Percentiles rank a stretch among this genome's conserved stretches.
Conservation (phyloP, 2,888 invertebrate species). For the Ormyrus nitidulus region DNA sequence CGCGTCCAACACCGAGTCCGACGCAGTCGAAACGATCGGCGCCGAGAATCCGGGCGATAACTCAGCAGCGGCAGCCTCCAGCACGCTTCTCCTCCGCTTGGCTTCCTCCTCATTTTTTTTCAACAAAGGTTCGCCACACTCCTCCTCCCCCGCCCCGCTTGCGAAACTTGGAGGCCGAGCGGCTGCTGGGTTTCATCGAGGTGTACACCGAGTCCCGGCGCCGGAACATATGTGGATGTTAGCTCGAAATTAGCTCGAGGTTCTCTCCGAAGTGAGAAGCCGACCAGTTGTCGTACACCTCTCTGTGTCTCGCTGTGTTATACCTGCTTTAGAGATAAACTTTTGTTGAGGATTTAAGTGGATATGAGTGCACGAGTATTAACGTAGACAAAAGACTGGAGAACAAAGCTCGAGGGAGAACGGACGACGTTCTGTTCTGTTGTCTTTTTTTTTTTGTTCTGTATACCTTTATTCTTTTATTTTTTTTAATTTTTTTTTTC, state of each 20-base stretch:
- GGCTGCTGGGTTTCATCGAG: no score
- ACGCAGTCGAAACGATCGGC: no score
- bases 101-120: no score
- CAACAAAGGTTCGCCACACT: no score
- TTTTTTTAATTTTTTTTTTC: no score
- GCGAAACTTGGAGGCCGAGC: no score
- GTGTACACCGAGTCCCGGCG: neutral
- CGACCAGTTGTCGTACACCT: neutral
- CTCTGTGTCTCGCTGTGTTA: slow-evolving; percentile 2
- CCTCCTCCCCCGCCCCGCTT: no score
- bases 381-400: neutral
- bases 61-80: no score
- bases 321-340: neutral
- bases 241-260: slow-evolving; percentile 13
- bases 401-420: neutral
- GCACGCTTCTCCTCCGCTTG: no score
- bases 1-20: no score
- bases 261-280: neutral
- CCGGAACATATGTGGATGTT: neutral
- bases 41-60: no score
- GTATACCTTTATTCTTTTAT: no score
- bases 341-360: slow-evolving; percentile 6
- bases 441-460: neutral
- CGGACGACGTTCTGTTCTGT: neutral
- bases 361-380: slow-evolving; percentile 13